Conservation (phyloP, 2,888 invertebrate genomes). For the Campoletis raptor region DNA sequence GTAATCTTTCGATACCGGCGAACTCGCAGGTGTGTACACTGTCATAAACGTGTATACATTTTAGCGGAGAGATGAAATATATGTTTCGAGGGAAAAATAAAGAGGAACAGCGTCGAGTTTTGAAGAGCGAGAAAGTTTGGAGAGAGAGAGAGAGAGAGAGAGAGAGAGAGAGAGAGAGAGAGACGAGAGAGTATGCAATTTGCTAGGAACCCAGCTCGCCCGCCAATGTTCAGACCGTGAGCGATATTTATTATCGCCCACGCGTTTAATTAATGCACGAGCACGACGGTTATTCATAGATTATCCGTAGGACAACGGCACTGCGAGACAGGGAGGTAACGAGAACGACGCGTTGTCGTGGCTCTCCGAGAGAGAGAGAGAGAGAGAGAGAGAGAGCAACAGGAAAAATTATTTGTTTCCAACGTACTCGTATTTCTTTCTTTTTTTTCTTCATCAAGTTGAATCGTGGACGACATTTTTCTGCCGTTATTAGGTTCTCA, state of each 20-base stretch:
- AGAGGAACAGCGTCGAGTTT: constrained; percentile 44
- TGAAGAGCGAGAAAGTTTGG: constrained; percentile 35
- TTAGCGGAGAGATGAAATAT: neutral
- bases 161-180: neutral
- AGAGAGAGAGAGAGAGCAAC: too few species aligned
- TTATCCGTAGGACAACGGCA: constrained; percentile 60
- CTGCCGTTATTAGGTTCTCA: neutral
- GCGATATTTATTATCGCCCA: constrained; percentile 68
- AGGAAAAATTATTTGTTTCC: constrained; percentile 21
- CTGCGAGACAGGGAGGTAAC: constrained; percentile 5
- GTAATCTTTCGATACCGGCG: constrained; percentile 42
- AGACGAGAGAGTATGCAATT: constrained; percentile 57
- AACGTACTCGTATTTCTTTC: neutral
- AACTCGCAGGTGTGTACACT: constrained; percentile 13
- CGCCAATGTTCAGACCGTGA: constrained; percentile 52
- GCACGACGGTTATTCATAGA: constrained; percentile 69
- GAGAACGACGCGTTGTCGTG: constrained; percentile 30
- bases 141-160: too few species aligned
- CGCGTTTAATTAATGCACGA: constrained; percentile 69
- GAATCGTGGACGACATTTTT: neutral
- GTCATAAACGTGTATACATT: constrained; percentile 10
- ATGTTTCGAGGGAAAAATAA: neutral
- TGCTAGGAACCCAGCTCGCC: constrained; percentile 65
- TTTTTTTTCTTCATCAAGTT: constrained; percentile 10
- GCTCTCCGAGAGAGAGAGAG: too few species aligned